Evolutionary conservation across 37 sponge, comb jelly and placozoan genomes (phyloP).

Genomic region (Chondrosia reniformis): DNA sequence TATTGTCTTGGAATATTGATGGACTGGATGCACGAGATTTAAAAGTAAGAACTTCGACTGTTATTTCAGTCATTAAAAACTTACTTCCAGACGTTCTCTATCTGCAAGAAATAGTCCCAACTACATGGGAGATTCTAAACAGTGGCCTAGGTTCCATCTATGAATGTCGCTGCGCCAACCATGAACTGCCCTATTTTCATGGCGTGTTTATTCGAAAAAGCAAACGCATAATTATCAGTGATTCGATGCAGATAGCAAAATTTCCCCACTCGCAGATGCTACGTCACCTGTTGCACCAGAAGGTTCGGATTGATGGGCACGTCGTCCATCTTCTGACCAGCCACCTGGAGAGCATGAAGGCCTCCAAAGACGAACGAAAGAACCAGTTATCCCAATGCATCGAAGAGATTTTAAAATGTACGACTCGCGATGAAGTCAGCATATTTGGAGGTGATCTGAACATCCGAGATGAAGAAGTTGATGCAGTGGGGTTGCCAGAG

Average conservation of each 20-base stretch:
- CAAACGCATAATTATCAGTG: background rate
- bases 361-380: constrained; percentile 40
- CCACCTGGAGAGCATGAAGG: constrained; percentile 76
- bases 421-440: background rate
- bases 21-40: constrained; percentile 60
- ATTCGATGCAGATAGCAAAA: background rate
- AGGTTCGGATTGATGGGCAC: constrained; percentile 22
- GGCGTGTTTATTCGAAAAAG: constrained; percentile 48
- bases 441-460: constrained; percentile 85
- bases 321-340: constrained; percentile 49
- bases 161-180: constrained; percentile 14
- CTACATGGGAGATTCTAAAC: constrained; percentile 12
- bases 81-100: constrained; percentile 54
- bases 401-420: constrained; percentile 13
- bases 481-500: constrained; percentile 36
- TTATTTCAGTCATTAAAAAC: constrained; percentile 28
- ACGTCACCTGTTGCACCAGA: constrained; percentile 52
- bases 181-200: constrained; percentile 34
- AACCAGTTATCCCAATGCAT: constrained; percentile 32
- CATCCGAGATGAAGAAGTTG: constrained; percentile 62
- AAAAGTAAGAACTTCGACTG: constrained; percentile 33
- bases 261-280: constrained; percentile 56
- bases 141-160: constrained; percentile 15
- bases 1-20: constrained; percentile 85
- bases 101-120: constrained; percentile 70